phyloP scores from a whole-genome alignment of 1,140 invertebrate genomes.

The Hyles euphorbiae region DNA sequence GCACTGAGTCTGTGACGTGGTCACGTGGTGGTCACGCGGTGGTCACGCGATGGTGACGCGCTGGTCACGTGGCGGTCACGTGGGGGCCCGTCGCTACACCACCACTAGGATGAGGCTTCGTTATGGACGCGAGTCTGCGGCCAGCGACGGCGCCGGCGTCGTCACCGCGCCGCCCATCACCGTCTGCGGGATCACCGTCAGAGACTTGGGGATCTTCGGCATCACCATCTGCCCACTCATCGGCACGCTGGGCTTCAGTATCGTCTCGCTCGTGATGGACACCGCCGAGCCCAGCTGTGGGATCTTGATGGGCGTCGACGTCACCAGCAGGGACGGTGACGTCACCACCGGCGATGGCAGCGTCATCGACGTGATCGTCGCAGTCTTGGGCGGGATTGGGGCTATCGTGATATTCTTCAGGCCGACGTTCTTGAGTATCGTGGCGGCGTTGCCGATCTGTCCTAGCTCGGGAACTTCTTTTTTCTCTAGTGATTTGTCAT shows the following conservation, averaged over 20 bases:
- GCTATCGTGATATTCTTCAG: slow-evolving; percentile 73
- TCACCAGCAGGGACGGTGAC: slow-evolving; percentile 38
- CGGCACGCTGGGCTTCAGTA: slow-evolving; percentile 25
- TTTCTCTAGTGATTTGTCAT: slow-evolving; percentile 33
- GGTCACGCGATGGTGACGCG: too few species aligned
- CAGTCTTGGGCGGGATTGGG: slow-evolving; percentile 52
- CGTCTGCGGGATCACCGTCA: slow-evolving; percentile 69
- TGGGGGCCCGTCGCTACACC: slow-evolving; percentile 36
- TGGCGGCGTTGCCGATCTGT: slow-evolving; percentile 53
- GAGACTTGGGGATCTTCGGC: slow-evolving; percentile 85
- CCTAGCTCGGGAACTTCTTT: slow-evolving; percentile 31
- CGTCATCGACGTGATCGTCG: slow-evolving; percentile 52
- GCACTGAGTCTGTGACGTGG: neutral
- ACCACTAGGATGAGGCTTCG: slow-evolving; percentile 53
- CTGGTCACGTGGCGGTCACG: neutral
- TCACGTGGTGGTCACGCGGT: neutral
- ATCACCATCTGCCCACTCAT: slow-evolving; percentile 49
- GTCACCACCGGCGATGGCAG: slow-evolving; percentile 26
- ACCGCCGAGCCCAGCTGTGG: slow-evolving; percentile 44
- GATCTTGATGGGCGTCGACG: slow-evolving; percentile 39
- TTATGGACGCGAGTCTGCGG: slow-evolving; percentile 42
- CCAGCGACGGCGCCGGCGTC: slow-evolving; percentile 12
- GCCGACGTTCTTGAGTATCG: slow-evolving; percentile 67
- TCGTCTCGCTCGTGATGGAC: slow-evolving; percentile 44
- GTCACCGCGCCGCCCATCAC: slow-evolving; percentile 9